These are phyloP conservation scores for Prinia subflava DNA, from an alignment of 2,113 vertebrate genomes.

Conservation along the genomic window DNA sequence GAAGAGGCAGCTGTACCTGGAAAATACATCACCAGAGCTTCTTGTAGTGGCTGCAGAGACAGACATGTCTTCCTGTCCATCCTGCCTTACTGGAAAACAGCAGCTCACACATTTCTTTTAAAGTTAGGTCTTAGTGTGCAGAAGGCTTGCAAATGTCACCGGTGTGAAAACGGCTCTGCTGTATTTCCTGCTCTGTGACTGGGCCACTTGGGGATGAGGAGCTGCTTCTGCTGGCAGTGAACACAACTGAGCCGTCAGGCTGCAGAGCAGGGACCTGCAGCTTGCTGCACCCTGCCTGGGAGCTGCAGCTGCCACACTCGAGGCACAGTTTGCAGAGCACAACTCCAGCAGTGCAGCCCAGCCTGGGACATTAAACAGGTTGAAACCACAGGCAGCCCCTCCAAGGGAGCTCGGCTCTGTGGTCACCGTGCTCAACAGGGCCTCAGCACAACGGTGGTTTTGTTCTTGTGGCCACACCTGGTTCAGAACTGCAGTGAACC, in stretches of 20 bases:
- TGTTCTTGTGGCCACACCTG: constrained; percentile 1
- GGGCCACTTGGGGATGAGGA: constrained; percentile 16
- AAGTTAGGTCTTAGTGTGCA: not conserved
- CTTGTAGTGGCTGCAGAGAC: not conserved
- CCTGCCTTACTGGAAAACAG: not conserved
- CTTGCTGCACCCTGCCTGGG: not conserved
- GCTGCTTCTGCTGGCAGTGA: constrained; percentile 11
- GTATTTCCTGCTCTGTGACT: constrained; percentile 8
- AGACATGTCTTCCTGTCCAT: not conserved
- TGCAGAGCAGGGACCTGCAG: not conserved
- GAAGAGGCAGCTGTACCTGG: not conserved
- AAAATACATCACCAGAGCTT: not conserved
- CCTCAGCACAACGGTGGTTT: not conserved
- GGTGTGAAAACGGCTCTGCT: constrained; percentile 5
- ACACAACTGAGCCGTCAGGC: not conserved
- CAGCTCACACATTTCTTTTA: not conserved
- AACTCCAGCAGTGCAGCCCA: not conserved
- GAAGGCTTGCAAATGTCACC: not conserved
- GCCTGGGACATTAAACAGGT: not conserved
- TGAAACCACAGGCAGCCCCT: not conserved
- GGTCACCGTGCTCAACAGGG: not conserved
- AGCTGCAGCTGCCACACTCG: not conserved
- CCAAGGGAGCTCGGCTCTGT: not conserved
- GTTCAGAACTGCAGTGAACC: not conserved
- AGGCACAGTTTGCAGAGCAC: not conserved